A percentile compares a stretch with the other conserved stretches of the same genome.
Conservation (phyloP, 2,113 vertebrate genomes). For the Corvus moneduloides region DNA sequence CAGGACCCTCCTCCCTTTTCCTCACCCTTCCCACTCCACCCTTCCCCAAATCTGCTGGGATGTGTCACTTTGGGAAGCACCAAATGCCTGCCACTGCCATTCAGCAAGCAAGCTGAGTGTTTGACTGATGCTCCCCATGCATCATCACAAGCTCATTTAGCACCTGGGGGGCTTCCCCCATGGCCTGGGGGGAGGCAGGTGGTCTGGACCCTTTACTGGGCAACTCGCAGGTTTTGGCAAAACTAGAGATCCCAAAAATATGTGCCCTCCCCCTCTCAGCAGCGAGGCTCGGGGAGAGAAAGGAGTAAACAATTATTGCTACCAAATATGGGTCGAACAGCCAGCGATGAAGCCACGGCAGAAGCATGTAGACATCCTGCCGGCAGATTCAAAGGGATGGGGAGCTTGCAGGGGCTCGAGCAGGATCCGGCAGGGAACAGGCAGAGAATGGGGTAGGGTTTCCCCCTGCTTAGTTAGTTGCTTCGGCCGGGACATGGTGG, state of each 20-base stretch:
- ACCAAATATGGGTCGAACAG: constrained; percentile 67
- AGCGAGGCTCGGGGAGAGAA: background rate
- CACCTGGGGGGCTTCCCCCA: too few relatives aligned
- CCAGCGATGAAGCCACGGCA: constrained; percentile 47
- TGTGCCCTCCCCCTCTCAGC: constrained; percentile 11
- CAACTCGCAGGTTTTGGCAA: background rate
- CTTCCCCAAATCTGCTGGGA: background rate
- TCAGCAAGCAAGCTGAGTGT: accelerated
- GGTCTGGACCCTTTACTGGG: background rate
- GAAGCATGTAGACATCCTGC: constrained; percentile 47
- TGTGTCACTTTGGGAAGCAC: accelerated
- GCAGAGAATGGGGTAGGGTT: background rate
- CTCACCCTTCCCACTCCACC: background rate
- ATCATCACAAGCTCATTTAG: background rate
- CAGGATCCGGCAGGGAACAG: background rate
- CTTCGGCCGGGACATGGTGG: background rate
- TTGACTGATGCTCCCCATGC: accelerated
- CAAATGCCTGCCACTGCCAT: accelerated
- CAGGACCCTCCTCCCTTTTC: background rate
- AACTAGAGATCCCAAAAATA: background rate
- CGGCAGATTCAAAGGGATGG: constrained; percentile 35
- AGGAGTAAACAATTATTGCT: constrained; percentile 57
- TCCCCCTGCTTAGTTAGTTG: background rate
- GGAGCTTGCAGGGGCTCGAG: background rate
- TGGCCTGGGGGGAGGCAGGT: background rate